Base-by-base conservation (phyloP, 2,113 vertebrate genomes). In the Geothlypis trichas region DNA sequence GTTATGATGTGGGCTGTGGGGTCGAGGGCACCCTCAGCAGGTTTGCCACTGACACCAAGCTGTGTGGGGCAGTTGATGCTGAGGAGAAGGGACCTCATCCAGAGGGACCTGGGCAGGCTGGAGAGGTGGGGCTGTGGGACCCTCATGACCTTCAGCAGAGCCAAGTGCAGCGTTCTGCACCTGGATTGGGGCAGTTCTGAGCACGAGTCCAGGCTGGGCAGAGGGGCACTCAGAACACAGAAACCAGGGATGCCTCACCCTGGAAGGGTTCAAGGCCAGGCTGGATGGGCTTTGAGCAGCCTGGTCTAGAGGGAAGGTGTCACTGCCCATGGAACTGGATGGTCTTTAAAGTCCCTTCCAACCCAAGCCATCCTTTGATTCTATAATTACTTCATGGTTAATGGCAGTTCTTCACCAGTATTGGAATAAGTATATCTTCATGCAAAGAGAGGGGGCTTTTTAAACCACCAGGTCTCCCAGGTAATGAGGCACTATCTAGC, bases 1-100 rank as follows among this genome's bases (percentile, higher is more conserved):
- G 13, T 35, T 12, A 12, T 0, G 2, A 7, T 1, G 0, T 31
- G 75, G 58, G 8, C 35, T 42, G 35, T 22, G 58, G 42, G 20
- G 2, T 11, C 1, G 0, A 26, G 58, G n/a, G 30, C 58, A 57
- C 26, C n/a, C 66, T 55, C 66, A 35, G 47, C 41, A 41, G 3
- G 20, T 63, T 26, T 47, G 24, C 19, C 65, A 30, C 8, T 0
- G 4, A 16, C 47, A 20, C 55, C 49, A 14, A 10, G 21, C n/a
- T 63, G 47, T 35, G 66, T 30, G 66, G 75, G 51, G 13, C 41
- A 55, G 11, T 2, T 30, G 19, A 5, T 22, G 31, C 52, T 81
- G 52, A 20, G 9, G 27, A 24, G 52, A 14, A 52, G 19, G 44
- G 27, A 33, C 28, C 9, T 37, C 54, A 39, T 28, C 12, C 68